A percentile compares a stretch with the other conserved stretches of the same genome.
These are phyloP conservation scores for Platyscapa corneri DNA, from an alignment of 1,140 invertebrate genomes.

Conservation along the genomic window DNA sequence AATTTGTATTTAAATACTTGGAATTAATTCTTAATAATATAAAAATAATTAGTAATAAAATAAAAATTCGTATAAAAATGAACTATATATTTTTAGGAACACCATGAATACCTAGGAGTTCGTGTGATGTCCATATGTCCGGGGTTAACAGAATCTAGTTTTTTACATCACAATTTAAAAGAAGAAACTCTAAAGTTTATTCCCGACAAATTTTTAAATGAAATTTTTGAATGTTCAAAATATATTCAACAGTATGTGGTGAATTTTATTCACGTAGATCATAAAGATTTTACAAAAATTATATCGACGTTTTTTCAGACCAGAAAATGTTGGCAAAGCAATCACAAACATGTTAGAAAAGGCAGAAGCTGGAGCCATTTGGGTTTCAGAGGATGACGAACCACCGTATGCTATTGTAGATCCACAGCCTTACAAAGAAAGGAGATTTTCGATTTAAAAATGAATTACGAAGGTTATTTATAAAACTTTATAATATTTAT, in stretches of 20 bases:
- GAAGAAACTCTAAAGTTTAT: constrained; percentile 41
- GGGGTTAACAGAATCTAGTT: constrained; percentile 69
- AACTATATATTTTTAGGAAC: constrained; percentile 27
- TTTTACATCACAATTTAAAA: constrained; percentile 52
- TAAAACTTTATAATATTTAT: constrained; percentile 34
- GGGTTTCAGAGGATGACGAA: constrained; percentile 68
- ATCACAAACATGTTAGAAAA: constrained; percentile 67
- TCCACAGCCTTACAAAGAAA: constrained; percentile 55
- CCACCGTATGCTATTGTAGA: constrained; percentile 68
- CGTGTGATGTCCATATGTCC: constrained; percentile 74
- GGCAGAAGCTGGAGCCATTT: constrained; percentile 68
- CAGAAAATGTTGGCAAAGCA: constrained; percentile 47
- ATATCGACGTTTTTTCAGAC: not conserved
- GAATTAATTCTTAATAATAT: no score
- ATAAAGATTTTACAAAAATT: not conserved
- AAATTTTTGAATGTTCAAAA: constrained; percentile 46
- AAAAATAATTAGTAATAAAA: no score
- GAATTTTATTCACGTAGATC: not conserved
- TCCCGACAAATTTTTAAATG: constrained; percentile 23
- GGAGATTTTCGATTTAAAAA: constrained; percentile 26
- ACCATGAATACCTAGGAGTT: constrained; percentile 56
- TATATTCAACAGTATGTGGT: constrained; percentile 40
- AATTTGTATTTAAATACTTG: no score
- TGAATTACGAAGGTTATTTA: not conserved
- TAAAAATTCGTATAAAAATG: no score